Base-by-base conservation (phyloP, 2,888 invertebrate species). In the Isoperla grammatica region DNA sequence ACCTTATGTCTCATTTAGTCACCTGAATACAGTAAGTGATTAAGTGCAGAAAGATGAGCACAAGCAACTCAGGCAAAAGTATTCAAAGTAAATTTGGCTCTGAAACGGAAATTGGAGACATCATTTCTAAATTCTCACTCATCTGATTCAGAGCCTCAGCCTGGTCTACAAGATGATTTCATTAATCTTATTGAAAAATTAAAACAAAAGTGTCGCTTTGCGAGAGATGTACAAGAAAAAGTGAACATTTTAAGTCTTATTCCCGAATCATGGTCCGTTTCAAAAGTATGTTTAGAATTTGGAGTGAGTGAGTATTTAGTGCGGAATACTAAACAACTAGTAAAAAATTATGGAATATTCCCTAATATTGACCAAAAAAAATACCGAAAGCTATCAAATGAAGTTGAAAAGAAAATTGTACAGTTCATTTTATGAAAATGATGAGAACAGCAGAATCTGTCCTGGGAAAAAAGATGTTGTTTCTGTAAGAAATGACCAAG, bases 401-500 rank as follows among this genome's bases (percentile, higher is more conserved):
- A 15, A 37, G 19, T 29, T 29, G 19, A n/a, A n/a, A 19, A 53
- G 19, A 29, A 53, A 53, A 12, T 37, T n/a, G 17, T 19, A 13
- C 13, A n/a, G n/a, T n/a, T 55, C 39, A 13, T 65, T 61, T 48
- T 65, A 39, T 17, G 19, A 57, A 53, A 48, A 53, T 17, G 53
- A 57, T 49, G 58, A 57, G 15, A 53, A 61, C n/a, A 65, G 63
- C 61, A 50, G 53, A 9, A 57, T 53, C 39, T 59, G 63, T 62
- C 65, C 65, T 8, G 67, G 65, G 13, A 62, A 57, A 46, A 65
- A 66, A 60, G 65, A 65, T 50, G 65, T 19, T 56, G 61, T 65
- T 8, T 56, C 59, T 9, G 53, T 61, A n/a, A 15, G 23, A 17
- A n/a, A 40, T 20, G 49, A 37, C 12, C 12, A 39, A 35, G 2